Conservation (phyloP, 2,888 invertebrate genomes). For the Cheilosia pagana region DNA sequence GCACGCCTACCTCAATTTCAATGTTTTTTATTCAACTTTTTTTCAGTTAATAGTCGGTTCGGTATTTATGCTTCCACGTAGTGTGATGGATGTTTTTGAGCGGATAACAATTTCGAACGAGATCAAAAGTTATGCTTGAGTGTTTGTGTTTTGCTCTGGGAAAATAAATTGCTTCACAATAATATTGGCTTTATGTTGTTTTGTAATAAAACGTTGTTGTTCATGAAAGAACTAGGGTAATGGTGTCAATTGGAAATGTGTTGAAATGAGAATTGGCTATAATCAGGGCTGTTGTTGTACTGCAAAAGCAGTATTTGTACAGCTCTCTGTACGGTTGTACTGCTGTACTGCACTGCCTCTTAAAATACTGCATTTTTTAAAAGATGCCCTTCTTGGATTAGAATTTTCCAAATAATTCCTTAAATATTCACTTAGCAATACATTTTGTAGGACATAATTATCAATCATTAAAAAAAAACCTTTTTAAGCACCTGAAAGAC, state of each 20-base stretch:
- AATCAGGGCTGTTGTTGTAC: no score
- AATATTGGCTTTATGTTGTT: conserved; percentile 12
- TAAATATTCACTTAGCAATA: no score
- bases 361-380: no score
- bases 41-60: conserved; percentile 11
- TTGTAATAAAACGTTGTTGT: conserved; percentile 13
- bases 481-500: no score
- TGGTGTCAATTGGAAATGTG: background rate
- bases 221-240: background rate
- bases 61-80: conserved; percentile 10
- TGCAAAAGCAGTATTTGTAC: no score
- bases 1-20: conserved; percentile 33
- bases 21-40: conserved; percentile 1
- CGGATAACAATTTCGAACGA: conserved; percentile 7
- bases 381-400: no score
- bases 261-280: no score
- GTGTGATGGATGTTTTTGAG: background rate
- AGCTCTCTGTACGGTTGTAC: no score
- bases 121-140: background rate
- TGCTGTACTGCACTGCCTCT: no score
- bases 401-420: no score
- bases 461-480: no score
- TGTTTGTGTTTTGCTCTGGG: conserved; percentile 8
- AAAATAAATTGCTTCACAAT: conserved; percentile 16
- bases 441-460: no score